phyloP scores from a whole-genome alignment of 1,140 invertebrate species.

The Dolichoris vasculosae region DNA sequence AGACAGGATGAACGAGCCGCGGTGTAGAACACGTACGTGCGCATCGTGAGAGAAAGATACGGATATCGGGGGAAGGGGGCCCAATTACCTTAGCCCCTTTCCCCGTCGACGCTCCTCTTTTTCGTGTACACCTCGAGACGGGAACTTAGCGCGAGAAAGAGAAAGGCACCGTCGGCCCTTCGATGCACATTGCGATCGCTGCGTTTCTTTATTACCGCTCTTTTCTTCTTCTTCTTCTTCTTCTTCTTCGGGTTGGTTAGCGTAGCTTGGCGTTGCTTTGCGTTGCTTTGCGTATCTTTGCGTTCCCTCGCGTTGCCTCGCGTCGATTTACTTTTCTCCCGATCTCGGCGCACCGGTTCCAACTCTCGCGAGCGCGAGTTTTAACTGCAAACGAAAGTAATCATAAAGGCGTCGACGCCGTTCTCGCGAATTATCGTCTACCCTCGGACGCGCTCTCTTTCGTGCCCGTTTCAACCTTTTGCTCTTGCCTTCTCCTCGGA shows the following conservation, averaged over 20 bases:
- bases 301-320: not conserved
- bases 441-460: not conserved
- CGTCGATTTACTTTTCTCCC: too few species aligned
- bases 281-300: not conserved
- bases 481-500: not conserved
- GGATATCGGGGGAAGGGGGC: not conserved
- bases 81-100: not conserved
- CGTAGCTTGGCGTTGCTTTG: not conserved
- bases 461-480: constrained; percentile 30
- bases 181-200: constrained; percentile 1
- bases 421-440: not conserved
- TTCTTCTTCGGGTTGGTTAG: not conserved
- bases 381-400: constrained; percentile 48
- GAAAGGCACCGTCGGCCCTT: constrained; percentile 49
- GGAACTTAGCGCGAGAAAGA: constrained; percentile 47
- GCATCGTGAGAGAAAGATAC: not conserved
- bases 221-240: not conserved
- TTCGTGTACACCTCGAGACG: not conserved
- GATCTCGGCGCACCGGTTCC: not conserved
- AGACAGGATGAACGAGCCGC: constrained; percentile 40
- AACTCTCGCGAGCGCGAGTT: not conserved
- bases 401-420: constrained; percentile 10
- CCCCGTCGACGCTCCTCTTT: constrained; percentile 27
- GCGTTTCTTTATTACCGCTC: constrained; percentile 6
- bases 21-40: not conserved